phyloP scores from a whole-genome alignment of 2,797 vertebrate genomes.

The Labeo calbasu region DNA sequence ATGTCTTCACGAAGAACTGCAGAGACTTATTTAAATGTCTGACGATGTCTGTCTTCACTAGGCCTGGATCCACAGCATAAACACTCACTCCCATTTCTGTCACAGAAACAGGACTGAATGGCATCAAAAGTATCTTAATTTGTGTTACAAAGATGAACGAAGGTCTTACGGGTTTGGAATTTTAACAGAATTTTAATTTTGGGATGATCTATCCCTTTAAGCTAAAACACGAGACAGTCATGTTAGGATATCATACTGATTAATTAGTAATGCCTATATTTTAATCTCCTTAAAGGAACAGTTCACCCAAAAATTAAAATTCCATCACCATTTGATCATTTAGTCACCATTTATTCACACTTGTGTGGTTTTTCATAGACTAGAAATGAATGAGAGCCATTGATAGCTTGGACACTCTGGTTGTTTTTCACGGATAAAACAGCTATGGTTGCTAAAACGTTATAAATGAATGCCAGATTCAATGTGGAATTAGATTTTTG shows the following conservation, averaged over 20 bases:
- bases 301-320: background rate
- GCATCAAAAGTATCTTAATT: background rate
- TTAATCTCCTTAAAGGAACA: background rate
- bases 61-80: slow-evolving; percentile 74
- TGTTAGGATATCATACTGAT: slow-evolving; percentile 37
- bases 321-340: too few relatives aligned
- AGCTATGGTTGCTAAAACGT: background rate
- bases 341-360: background rate
- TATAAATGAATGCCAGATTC: background rate
- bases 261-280: slow-evolving; percentile 36
- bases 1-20: slow-evolving; percentile 54
- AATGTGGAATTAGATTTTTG: background rate
- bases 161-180: too few relatives aligned
- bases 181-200: too few relatives aligned
- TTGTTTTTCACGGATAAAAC: background rate
- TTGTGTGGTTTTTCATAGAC: background rate
- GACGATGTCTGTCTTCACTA: slow-evolving; percentile 69
- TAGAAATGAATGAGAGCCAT: background rate
- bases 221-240: slow-evolving; percentile 68
- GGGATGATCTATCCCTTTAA: too few relatives aligned
- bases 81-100: slow-evolving; percentile 71
- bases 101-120: background rate
- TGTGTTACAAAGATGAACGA: too few relatives aligned
- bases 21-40: slow-evolving; percentile 66
- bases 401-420: background rate